A percentile compares a stretch with the other conserved stretches of the same genome.
phyloP scores from a whole-genome alignment of 2,797 vertebrate species.

The Myiothlypis coronata region DNA sequence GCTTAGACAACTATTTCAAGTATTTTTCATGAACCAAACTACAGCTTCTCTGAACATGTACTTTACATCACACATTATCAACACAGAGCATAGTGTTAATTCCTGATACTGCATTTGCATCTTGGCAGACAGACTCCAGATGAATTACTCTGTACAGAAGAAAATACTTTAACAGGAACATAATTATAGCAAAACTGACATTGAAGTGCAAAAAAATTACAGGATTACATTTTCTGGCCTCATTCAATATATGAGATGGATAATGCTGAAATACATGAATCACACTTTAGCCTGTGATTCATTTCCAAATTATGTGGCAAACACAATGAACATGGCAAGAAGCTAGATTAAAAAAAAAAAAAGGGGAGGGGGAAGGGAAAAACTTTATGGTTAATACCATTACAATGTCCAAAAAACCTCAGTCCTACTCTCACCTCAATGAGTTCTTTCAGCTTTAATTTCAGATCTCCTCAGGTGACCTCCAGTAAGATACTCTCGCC shows the following conservation, averaged over 20 bases:
- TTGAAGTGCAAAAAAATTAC: background rate
- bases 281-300: background rate
- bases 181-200: background rate
- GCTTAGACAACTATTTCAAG: background rate
- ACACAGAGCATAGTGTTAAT: background rate
- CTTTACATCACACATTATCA: background rate
- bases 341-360: background rate
- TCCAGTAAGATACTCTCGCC: background rate
- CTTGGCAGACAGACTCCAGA: background rate
- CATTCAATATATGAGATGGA: background rate
- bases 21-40: background rate
- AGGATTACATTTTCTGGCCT: background rate
- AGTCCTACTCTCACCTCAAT: background rate
- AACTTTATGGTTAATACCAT: background rate
- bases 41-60: background rate
- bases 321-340: background rate
- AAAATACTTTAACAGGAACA: background rate
- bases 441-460: background rate
- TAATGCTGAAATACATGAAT: background rate
- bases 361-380: rapidly evolving
- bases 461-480: background rate
- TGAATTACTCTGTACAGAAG: background rate
- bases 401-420: background rate
- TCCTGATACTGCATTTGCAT: background rate
- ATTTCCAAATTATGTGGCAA: background rate